Evolutionary conservation across 1,140 invertebrate species (phyloP).

Genomic region (Meloidogyne exigua): DNA sequence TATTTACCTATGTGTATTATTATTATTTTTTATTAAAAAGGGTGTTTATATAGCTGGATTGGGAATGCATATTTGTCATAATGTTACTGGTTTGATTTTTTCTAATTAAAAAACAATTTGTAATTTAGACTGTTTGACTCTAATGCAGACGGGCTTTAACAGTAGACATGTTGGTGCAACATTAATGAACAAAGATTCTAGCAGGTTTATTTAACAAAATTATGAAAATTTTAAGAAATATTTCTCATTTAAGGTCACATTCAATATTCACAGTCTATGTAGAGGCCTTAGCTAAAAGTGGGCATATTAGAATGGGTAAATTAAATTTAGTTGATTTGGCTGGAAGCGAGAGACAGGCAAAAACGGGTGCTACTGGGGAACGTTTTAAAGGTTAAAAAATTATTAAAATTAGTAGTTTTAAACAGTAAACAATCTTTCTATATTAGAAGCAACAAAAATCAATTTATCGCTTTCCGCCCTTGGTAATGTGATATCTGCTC

Average conservation of each 20-base stretch:
- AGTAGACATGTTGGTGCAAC: constrained; percentile 77
- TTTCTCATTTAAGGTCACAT: constrained; percentile 73
- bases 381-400: constrained; percentile 67
- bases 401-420: not conserved
- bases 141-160: constrained; percentile 76
- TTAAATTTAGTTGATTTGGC: constrained; percentile 80
- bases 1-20: not conserved
- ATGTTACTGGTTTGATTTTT: constrained; percentile 66
- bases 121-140: constrained; percentile 70
- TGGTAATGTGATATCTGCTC: constrained; percentile 89
- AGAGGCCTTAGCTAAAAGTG: constrained; percentile 73
- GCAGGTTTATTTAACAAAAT: constrained; percentile 56
- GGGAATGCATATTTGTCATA: constrained; percentile 75
- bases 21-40: constrained; percentile 18
- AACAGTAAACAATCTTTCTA: not conserved
- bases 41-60: constrained; percentile 80
- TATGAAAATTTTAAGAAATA: not conserved
- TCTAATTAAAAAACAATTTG: not conserved
- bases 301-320: constrained; percentile 74
- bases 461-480: constrained; percentile 88
- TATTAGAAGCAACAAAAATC: constrained; percentile 86
- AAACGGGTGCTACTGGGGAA: constrained; percentile 84
- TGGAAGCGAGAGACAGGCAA: constrained; percentile 66
- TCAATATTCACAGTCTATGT: constrained; percentile 86
- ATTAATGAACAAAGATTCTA: constrained; percentile 82